A percentile compares a stretch with the other conserved stretches of the same genome.
phyloP scores from a whole-genome alignment of 2,113 vertebrate genomes.

The Recurvirostra avosetta region DNA sequence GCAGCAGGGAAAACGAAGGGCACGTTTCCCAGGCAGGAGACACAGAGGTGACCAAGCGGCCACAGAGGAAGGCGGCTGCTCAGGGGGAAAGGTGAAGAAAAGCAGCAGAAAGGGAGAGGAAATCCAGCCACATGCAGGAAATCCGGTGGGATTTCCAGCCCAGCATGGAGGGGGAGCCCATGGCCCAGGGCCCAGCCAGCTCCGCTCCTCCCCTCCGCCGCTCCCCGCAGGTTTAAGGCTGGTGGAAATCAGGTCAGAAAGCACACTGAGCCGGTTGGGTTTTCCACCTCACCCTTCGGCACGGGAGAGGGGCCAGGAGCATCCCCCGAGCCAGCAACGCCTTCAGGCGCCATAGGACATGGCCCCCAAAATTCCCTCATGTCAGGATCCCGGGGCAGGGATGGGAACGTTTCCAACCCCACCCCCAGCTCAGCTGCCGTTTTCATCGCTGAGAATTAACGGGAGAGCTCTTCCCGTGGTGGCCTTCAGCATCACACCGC shows the following conservation, averaged over 20 bases:
- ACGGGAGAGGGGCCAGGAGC: accelerated
- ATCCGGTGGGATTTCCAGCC: not conserved
- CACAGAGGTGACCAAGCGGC: not conserved
- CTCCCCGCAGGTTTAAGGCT: not conserved
- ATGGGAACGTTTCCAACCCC: not conserved
- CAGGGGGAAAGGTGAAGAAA: not conserved
- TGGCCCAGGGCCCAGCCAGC: not conserved
- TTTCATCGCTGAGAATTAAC: not conserved
- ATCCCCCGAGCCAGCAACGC: not conserved
- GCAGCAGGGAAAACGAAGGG: not conserved
- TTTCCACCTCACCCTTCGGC: not conserved
- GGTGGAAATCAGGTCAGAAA: not conserved
- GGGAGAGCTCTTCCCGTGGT: accelerated
- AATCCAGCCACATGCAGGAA: not conserved
- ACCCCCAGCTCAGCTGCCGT: not conserved
- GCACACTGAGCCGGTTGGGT: accelerated
- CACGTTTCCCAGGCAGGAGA: not conserved
- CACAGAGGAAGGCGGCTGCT: not conserved
- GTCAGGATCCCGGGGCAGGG: not conserved
- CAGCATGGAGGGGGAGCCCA: accelerated
- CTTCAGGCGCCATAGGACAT: accelerated
- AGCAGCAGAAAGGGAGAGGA: not conserved
- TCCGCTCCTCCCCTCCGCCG: not conserved
- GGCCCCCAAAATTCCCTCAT: accelerated
- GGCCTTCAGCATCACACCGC: too few species aligned